phyloP scores from a whole-genome alignment of 2,888 invertebrate species.

The Balanococcus diminutus region DNA sequence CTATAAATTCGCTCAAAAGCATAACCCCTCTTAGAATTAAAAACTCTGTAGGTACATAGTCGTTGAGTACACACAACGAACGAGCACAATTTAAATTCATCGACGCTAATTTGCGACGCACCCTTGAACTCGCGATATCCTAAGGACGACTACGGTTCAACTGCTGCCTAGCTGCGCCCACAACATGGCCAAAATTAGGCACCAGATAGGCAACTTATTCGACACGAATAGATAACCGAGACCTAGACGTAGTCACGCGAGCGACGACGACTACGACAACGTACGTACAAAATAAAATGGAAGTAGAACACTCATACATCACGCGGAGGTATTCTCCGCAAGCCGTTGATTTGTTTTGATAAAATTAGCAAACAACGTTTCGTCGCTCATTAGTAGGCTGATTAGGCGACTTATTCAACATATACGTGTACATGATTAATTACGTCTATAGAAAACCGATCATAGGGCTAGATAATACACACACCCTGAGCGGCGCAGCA shows the following conservation, averaged over 20 bases:
- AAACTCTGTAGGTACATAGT: too few relatives aligned
- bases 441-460: conserved; percentile 23
- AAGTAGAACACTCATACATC: conserved; percentile 12
- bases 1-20: too few relatives aligned
- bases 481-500: neutral
- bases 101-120: neutral
- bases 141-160: neutral
- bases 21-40: too few relatives aligned
- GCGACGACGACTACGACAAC: too few relatives aligned
- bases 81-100: neutral
- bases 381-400: conserved; percentile 23
- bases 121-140: neutral
- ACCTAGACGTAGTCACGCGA: neutral
- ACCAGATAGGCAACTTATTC: neutral
- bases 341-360: neutral
- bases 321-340: neutral
- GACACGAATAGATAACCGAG: neutral
- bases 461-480: neutral
- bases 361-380: conserved; percentile 21
- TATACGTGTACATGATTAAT: conserved; percentile 15
- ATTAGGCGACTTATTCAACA: conserved; percentile 23
- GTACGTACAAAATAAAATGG: neutral
- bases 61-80: neutral
- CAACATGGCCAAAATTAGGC: neutral
- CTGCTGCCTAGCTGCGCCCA: neutral